Evolutionary conservation across 2,888 invertebrate species (phyloP).

Genomic region (Catocala fraxini): DNA sequence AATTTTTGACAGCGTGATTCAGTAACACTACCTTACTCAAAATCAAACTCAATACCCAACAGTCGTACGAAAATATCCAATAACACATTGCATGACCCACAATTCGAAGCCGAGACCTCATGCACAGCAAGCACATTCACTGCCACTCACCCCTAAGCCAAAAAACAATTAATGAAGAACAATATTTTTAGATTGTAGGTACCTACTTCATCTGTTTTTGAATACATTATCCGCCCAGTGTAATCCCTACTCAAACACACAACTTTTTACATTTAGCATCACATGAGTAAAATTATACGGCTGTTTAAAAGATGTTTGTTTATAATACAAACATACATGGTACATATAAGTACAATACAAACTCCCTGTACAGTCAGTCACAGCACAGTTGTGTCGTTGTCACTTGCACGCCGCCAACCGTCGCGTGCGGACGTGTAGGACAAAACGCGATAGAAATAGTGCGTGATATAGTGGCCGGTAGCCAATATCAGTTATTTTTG

Average conservation of each 20-base stretch:
- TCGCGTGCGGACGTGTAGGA: slow-evolving; percentile 10
- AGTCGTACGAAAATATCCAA: too few relatives aligned
- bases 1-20: too few relatives aligned
- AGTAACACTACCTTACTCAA: too few relatives aligned
- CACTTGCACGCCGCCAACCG: slow-evolving; percentile 7
- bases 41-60: too few relatives aligned
- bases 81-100: too few relatives aligned
- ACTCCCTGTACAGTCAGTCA: neutral
- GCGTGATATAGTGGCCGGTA: slow-evolving; percentile 31
- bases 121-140: too few relatives aligned
- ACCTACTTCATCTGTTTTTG: too few relatives aligned
- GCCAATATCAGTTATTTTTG: slow-evolving; percentile 37
- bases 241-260: neutral
- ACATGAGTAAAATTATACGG: slow-evolving; percentile 32
- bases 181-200: too few relatives aligned
- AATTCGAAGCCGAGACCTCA: too few relatives aligned
- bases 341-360: slow-evolving; percentile 30
- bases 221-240: too few relatives aligned
- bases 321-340: slow-evolving; percentile 34
- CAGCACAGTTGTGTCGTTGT: slow-evolving; percentile 2
- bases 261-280: slow-evolving; percentile 14
- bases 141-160: too few relatives aligned
- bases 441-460: slow-evolving; percentile 1
- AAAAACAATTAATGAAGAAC: too few relatives aligned
- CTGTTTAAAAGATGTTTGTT: slow-evolving; percentile 37